Percentiles rank a stretch among this genome's conserved stretches.
These are phyloP conservation scores for Anguilla anguilla DNA, from an alignment of 2,797 vertebrate genomes.

Conservation along the genomic window DNA sequence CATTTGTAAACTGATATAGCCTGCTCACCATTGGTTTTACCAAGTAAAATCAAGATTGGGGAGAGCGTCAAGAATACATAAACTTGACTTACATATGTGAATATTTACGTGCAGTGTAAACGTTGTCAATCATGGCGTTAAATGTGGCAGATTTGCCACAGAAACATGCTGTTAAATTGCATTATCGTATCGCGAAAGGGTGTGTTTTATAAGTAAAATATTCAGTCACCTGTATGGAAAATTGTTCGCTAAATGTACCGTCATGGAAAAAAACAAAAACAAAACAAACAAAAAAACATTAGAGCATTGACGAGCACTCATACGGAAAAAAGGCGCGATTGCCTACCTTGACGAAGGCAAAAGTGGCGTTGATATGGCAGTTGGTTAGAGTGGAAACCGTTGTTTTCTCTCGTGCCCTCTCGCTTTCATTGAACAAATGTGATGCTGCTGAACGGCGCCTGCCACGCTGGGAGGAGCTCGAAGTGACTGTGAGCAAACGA, in stretches of 20 bases:
- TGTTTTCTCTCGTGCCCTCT: not conserved
- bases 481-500: not conserved
- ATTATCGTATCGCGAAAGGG: not conserved
- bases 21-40: not conserved
- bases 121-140: not conserved
- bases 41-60: not conserved
- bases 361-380: not conserved
- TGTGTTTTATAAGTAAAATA: not conserved
- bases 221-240: not conserved
- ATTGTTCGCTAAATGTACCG: not conserved
- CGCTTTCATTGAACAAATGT: slow-evolving; percentile 1
- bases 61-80: not conserved
- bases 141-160: not conserved
- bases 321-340: not conserved
- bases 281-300: not conserved
- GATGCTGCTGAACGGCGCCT: not conserved
- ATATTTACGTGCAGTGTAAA: not conserved
- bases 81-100: not conserved
- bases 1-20: not conserved
- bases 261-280: not conserved
- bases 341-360: not conserved
- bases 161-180: not conserved
- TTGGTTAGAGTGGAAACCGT: not conserved
- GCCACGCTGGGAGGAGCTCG: not conserved
- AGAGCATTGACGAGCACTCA: too few relatives aligned